Conservation (phyloP, 2,797 vertebrate genomes). For the Bradypus variegatus region DNA sequence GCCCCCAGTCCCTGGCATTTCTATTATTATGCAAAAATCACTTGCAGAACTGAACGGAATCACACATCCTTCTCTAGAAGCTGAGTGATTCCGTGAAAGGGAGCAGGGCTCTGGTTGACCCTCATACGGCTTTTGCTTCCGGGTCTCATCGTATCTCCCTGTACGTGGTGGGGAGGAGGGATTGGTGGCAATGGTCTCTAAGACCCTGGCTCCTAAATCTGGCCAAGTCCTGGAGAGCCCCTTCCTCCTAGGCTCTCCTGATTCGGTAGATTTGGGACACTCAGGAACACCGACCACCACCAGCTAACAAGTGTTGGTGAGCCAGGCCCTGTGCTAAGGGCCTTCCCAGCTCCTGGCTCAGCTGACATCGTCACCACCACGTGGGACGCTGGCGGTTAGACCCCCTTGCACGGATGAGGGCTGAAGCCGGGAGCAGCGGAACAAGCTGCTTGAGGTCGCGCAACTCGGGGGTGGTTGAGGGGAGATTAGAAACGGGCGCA, state of each 20-base stretch:
- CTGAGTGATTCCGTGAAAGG: background rate
- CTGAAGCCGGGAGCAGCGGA: background rate
- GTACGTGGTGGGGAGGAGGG: background rate
- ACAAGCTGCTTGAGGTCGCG: background rate
- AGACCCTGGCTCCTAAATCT: background rate
- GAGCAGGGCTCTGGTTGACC: background rate
- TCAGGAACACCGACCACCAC: background rate
- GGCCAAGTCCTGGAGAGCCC: background rate
- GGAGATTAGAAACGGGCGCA: background rate
- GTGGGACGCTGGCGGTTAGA: background rate
- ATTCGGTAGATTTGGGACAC: background rate
- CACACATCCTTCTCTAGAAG: background rate
- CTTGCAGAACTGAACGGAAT: background rate
- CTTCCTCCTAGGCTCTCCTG: background rate
- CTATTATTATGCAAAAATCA: background rate
- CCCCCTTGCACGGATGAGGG: background rate
- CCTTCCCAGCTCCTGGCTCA: background rate
- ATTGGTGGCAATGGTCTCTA: background rate
- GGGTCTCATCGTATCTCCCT: background rate
- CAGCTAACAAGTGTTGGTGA: background rate
- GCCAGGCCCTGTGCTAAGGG: background rate
- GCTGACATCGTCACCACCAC: background rate
- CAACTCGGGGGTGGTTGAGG: background rate
- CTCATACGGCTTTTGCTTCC: too few species aligned
- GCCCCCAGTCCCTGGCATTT: background rate